Conservation (phyloP, 2,113 vertebrate species). For the Beaufortia kweichowensis region DNA sequence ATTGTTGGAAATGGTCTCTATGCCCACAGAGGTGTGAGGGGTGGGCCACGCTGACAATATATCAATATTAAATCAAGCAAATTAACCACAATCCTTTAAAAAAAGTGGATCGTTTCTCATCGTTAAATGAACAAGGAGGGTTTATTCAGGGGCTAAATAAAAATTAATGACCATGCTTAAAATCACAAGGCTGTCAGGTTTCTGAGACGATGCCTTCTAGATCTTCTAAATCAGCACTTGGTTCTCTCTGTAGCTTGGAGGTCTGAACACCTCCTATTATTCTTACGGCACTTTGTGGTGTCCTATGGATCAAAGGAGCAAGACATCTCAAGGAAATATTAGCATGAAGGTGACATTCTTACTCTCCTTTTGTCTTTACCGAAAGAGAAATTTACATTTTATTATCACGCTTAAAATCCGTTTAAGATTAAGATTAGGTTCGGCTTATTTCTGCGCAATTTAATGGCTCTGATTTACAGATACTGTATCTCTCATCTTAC, state of each 20-base stretch:
- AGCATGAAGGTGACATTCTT: constrained; percentile 47
- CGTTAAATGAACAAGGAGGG: constrained; percentile 49
- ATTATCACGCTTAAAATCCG: constrained; percentile 24
- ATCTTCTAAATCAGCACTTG: constrained; percentile 25
- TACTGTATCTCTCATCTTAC: background rate
- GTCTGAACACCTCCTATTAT: constrained; percentile 12
- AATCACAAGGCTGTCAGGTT: constrained; percentile 48
- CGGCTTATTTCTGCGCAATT: constrained; percentile 29
- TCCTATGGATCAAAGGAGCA: background rate
- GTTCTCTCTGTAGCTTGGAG: background rate
- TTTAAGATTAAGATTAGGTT: constrained; percentile 37
- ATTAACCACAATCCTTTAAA: constrained; percentile 40
- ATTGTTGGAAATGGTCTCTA: background rate
- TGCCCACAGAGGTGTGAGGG: background rate
- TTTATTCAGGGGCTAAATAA: constrained; percentile 46
- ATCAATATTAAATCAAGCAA: constrained; percentile 52
- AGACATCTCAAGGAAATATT: constrained; percentile 24
- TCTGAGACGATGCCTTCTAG: constrained; percentile 2
- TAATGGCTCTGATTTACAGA: constrained; percentile 42
- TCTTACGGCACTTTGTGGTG: constrained; percentile 16
- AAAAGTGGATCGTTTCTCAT: constrained; percentile 55
- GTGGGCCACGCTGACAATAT: constrained; percentile 38
- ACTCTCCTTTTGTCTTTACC: constrained; percentile 11
- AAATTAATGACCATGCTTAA: constrained; percentile 52
- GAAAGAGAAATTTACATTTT: constrained; percentile 40